Base-by-base conservation (phyloP, 2,888 invertebrate genomes). In the Drosophila limbata region DNA sequence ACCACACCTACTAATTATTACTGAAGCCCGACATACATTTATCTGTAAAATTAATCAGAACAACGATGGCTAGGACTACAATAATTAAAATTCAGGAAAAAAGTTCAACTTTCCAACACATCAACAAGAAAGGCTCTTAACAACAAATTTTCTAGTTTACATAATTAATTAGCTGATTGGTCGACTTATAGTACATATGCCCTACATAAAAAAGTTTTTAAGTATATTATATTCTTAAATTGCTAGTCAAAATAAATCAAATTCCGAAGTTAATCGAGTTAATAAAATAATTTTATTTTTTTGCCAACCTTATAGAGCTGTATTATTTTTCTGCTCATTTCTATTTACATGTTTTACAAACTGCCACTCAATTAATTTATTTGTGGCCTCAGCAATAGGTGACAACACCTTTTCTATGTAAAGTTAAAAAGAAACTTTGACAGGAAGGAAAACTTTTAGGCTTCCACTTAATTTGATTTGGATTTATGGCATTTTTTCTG, bases 331-430 rank as follows among this genome's bases (percentile, higher is more conserved):
- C 4, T 37, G 21, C 37, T 56, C 13, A n/a, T 35, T 17, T 45
- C 11, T n/a, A 13, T 17, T 13, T 17, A 31, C 28, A 53, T 44
- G 48, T 44, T 21, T 37, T 42, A 42, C 68, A 66, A 71, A 53
- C 50, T 68, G 67, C 56, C 71, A 57, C 64, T 77, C 69, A 84
- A 87, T 84, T 81, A 74, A 84, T 84, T 82, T 76, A 84, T 84
- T 82, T 73, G 28, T 40, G 13, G 39, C 57, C 48, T 63, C 71
- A 69, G 71, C 68, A 81, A 73, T 71, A 73, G 66, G 35, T 57
- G 71, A 81, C 69, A 84, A 83, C 88, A 83, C 88, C 83, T 83
- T 87, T 87, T 81, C 77, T 71, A 73, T 83, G 82, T 84, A 66
- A 51, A 69, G 64, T 63, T 62, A 42, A 42, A 76, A 63, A 61